Conservation (phyloP, 2,113 vertebrate species). For the Pandion haliaetus region DNA sequence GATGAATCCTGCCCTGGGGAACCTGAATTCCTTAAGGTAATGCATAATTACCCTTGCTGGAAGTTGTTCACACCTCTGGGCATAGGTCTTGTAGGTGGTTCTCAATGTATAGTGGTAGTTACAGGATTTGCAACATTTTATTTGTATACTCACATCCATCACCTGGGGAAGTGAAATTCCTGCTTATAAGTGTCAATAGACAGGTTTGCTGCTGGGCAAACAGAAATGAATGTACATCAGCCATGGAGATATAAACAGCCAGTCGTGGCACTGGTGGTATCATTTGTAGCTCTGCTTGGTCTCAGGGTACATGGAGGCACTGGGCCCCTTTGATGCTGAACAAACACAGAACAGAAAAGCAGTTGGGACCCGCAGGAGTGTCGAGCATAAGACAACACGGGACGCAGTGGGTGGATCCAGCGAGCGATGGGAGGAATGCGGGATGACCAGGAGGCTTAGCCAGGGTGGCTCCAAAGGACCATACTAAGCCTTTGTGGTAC, state of each 20-base stretch:
- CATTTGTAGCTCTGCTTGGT: background rate
- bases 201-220: background rate
- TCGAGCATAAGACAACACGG: accelerated
- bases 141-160: background rate
- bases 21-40: background rate
- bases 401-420: background rate
- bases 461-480: background rate
- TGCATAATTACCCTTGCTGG: background rate
- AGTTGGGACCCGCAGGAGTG: background rate
- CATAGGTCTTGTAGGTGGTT: background rate
- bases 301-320: background rate
- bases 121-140: background rate
- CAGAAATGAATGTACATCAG: background rate
- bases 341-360: background rate
- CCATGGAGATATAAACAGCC: background rate
- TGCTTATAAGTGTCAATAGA: background rate
- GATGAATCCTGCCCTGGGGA: background rate
- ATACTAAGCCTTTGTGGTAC: too few species aligned
- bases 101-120: background rate
- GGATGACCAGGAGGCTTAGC: background rate
- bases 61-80: background rate
- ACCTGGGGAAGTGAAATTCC: background rate
- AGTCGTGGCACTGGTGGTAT: background rate
- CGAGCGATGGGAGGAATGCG: accelerated
- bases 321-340: background rate